These are phyloP conservation scores for Lutjanus argentimaculatus DNA, from an alignment of 2,797 vertebrate species.

Conservation along the genomic window DNA sequence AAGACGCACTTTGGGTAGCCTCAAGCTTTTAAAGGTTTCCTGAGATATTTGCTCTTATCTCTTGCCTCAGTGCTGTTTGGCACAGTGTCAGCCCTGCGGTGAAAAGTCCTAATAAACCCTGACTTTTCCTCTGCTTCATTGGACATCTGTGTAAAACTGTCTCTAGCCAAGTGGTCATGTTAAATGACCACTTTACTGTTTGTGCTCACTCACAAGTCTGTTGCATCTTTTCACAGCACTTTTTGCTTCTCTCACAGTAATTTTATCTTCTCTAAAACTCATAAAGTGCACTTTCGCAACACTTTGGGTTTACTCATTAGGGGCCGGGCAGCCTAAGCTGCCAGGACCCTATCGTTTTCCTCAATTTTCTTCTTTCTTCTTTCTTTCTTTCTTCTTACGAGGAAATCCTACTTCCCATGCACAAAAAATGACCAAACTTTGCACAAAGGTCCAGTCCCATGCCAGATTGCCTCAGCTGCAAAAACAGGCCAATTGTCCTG, in stretches of 20 bases:
- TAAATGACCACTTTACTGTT: constrained; percentile 2
- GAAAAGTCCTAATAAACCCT: constrained; percentile 30
- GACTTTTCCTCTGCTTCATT: constrained; percentile 8
- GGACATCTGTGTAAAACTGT: constrained; percentile 28
- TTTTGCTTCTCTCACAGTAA: background rate
- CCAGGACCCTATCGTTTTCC: no score
- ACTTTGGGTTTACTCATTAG: background rate
- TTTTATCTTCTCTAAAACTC: background rate
- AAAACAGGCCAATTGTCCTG: no score
- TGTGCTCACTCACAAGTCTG: background rate
- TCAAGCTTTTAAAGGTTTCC: constrained; percentile 46
- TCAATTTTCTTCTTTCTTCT: no score
- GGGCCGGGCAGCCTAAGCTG: no score
- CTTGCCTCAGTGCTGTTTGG: constrained; percentile 34
- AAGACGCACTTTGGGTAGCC: constrained; percentile 22
- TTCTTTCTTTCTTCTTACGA: no score
- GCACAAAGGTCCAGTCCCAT: no score
- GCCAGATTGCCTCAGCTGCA: no score
- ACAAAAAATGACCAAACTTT: no score
- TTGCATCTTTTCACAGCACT: background rate
- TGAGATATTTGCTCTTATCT: constrained; percentile 49
- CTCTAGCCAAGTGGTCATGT: constrained; percentile 8
- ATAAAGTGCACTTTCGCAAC: background rate
- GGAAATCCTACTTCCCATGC: no score
- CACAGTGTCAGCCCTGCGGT: constrained; percentile 18